Percentiles rank a stretch among this genome's conserved stretches.
Evolutionary conservation across 1,140 invertebrate species (phyloP).

Genomic region (Phymorhynchus buccinoides): DNA sequence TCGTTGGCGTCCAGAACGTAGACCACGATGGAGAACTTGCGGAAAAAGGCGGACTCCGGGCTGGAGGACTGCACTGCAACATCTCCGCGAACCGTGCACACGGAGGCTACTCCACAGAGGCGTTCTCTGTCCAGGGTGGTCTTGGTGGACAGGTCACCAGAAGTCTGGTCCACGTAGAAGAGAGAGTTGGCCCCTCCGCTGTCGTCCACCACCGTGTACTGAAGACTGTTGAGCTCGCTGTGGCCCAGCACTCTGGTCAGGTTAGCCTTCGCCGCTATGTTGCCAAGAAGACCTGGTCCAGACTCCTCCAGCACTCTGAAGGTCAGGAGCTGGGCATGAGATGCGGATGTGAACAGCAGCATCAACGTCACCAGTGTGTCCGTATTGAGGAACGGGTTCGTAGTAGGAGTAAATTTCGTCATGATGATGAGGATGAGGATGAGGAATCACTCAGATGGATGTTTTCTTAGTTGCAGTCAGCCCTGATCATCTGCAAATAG

Average conservation of each 20-base stretch:
- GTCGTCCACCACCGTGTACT: slow-evolving; percentile 21
- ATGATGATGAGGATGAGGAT: neutral
- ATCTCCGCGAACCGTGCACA: slow-evolving; percentile 44
- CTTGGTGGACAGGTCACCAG: slow-evolving; percentile 44
- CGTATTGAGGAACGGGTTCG: neutral
- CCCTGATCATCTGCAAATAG: neutral
- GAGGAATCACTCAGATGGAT: neutral
- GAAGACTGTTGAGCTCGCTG: neutral
- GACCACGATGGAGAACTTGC: slow-evolving; percentile 48
- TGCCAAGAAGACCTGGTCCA: slow-evolving; percentile 33
- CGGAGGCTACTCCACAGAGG: slow-evolving; percentile 39
- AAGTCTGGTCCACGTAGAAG: slow-evolving; percentile 46
- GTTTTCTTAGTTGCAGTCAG: neutral
- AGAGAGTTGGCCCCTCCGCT: slow-evolving; percentile 6
- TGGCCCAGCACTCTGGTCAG: slow-evolving; percentile 19
- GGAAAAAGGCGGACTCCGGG: slow-evolving; percentile 31
- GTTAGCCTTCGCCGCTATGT: slow-evolving; percentile 34
- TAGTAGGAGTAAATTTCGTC: neutral
- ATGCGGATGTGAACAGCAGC: neutral
- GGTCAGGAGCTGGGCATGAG: neutral
- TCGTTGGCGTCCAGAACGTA: slow-evolving; percentile 86
- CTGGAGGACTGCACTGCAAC: slow-evolving; percentile 42
- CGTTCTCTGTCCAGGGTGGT: slow-evolving; percentile 50
- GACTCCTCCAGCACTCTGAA: slow-evolving; percentile 29
- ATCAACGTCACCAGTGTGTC: neutral